Evolutionary conservation across 2,888 invertebrate genomes (phyloP).

Genomic region (Gasteruption jaculator): DNA sequence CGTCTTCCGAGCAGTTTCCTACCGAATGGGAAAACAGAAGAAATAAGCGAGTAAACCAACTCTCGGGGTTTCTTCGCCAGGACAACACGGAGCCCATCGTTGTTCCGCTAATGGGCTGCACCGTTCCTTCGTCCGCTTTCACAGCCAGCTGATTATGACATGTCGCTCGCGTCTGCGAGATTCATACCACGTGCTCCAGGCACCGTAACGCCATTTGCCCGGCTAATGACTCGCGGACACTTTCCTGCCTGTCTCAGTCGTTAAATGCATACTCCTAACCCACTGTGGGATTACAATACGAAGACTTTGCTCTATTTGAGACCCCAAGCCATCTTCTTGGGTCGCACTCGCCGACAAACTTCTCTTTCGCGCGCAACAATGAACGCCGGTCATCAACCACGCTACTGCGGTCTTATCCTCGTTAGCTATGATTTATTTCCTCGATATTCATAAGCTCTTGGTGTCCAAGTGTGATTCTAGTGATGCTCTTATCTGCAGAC

Average conservation of each 20-base stretch:
- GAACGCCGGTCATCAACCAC: too few species aligned
- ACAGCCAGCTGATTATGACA: constrained; percentile 51
- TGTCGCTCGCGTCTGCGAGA: constrained; percentile 41
- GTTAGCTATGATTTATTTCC: too few species aligned
- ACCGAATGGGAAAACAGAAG: not conserved
- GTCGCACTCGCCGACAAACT: too few species aligned
- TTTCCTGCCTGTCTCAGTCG: constrained; percentile 21
- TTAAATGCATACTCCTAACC: constrained; percentile 5
- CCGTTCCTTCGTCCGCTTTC: constrained; percentile 46
- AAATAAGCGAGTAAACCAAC: not conserved
- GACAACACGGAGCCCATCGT: constrained; percentile 35
- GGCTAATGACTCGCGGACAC: constrained; percentile 49
- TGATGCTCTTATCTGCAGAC: too few species aligned
- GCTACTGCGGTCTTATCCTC: too few species aligned
- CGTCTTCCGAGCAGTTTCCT: too few species aligned
- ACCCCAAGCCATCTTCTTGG: too few species aligned
- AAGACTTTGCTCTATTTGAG: too few species aligned
- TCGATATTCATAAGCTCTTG: too few species aligned
- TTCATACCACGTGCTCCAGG: constrained; percentile 42
- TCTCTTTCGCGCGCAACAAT: too few species aligned
- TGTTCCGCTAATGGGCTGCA: constrained; percentile 48
- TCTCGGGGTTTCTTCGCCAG: too few species aligned
- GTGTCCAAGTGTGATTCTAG: too few species aligned
- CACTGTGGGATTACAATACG: constrained; percentile 6
- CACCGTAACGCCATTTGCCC: constrained; percentile 48